Conservation (phyloP, 2,797 vertebrate genomes). For the Geotrypetes seraphini region DNA sequence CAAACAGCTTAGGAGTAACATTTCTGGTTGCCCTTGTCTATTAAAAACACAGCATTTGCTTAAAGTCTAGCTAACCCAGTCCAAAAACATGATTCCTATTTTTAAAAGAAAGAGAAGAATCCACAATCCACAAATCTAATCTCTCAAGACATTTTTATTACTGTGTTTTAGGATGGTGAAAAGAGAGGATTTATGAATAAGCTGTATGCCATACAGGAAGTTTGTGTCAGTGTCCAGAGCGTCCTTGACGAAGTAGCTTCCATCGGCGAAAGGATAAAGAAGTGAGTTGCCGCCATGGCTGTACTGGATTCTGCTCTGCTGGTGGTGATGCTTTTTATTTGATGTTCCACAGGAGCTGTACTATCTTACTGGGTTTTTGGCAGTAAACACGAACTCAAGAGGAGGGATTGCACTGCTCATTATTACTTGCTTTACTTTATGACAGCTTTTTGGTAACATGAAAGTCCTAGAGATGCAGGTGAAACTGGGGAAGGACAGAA, state of each 20-base stretch:
- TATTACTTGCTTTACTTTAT: conserved; percentile 21
- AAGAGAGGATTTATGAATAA: conserved; percentile 97
- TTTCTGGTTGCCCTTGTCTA: too few relatives aligned
- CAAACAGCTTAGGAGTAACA: too few relatives aligned
- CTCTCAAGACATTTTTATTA: too few relatives aligned
- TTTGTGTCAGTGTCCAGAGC: conserved; percentile 92
- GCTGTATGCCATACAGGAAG: conserved; percentile 95
- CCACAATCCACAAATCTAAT: too few relatives aligned
- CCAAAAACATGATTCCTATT: too few relatives aligned
- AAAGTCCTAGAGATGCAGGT: too few relatives aligned
- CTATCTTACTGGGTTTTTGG: conserved; percentile 3
- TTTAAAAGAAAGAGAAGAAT: too few relatives aligned
- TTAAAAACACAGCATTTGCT: too few relatives aligned
- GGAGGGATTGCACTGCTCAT: neutral
- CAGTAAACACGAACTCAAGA: neutral
- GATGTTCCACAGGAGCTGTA: conserved; percentile 12
- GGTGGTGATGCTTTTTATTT: neutral
- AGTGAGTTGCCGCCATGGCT: conserved; percentile 66
- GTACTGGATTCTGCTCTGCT: neutral
- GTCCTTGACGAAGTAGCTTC: conserved; percentile 92
- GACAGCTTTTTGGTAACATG: conserved; percentile 3
- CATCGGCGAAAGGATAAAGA: conserved; percentile 93
- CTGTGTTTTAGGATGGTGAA: conserved; percentile 80
- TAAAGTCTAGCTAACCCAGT: too few relatives aligned
- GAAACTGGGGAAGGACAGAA: too few relatives aligned